phyloP scores from a whole-genome alignment of 2,888 invertebrate genomes.

The Tinea semifulvella region DNA sequence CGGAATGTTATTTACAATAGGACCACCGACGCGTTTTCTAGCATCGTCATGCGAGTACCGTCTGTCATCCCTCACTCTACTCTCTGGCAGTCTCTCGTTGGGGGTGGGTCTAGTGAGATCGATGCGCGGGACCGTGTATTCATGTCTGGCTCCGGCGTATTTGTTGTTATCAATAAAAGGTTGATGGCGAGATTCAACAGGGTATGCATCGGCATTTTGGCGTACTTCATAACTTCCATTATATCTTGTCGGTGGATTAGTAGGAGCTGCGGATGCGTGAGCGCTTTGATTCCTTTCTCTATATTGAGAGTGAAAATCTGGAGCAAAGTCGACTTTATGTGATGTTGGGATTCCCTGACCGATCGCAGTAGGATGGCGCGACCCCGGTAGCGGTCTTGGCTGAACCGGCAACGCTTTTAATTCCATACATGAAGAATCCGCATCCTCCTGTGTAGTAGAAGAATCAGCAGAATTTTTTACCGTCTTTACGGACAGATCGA shows the following conservation, averaged over 20 bases:
- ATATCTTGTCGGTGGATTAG: constrained; percentile 35
- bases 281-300: constrained; percentile 35
- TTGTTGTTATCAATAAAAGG: constrained; percentile 42
- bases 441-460: constrained; percentile 79
- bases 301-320: constrained; percentile 71
- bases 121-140: constrained; percentile 51
- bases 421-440: constrained; percentile 53
- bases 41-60: constrained; percentile 47
- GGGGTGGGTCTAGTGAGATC: constrained; percentile 47
- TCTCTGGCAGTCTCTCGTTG: constrained; percentile 39
- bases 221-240: constrained; percentile 42
- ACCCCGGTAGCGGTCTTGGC: constrained; percentile 38
- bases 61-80: constrained; percentile 47
- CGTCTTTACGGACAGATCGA: constrained; percentile 90
- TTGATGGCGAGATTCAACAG: constrained; percentile 44
- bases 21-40: constrained; percentile 48
- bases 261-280: constrained; percentile 22
- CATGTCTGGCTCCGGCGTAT: constrained; percentile 37
- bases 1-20: constrained; percentile 57
- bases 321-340: constrained; percentile 82
- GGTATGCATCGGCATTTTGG: constrained; percentile 35
- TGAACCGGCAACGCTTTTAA: constrained; percentile 39
- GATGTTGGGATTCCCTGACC: constrained; percentile 43
- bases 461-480: constrained; percentile 90
- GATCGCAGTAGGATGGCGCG: constrained; percentile 29